A percentile compares a stretch with the other conserved stretches of the same genome.
phyloP scores from a whole-genome alignment of 2,888 invertebrate species.

The Leptarthrus brevirostris region DNA sequence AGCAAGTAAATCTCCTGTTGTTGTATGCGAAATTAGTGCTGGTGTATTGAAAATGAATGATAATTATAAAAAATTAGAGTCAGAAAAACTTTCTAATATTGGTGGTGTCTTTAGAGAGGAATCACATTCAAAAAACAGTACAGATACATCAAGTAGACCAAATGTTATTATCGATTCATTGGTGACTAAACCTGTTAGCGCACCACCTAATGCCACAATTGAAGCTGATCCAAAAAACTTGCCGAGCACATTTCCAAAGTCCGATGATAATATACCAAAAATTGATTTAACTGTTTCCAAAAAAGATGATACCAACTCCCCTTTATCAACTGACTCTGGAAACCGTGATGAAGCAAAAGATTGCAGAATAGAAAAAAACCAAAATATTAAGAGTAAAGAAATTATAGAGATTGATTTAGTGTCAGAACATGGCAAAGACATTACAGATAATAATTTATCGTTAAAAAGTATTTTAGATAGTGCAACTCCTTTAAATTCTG shows the following conservation, averaged over 20 bases:
- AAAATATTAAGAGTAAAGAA: slow-evolving; percentile 9
- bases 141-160: slow-evolving; percentile 48
- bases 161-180: slow-evolving; percentile 56
- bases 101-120: background rate
- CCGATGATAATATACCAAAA: slow-evolving; percentile 36
- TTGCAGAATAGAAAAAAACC: slow-evolving; percentile 1
- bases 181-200: slow-evolving; percentile 65
- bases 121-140: background rate
- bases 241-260: background rate
- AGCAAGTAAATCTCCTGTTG: background rate
- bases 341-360: slow-evolving; percentile 12
- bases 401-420: slow-evolving; percentile 50
- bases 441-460: background rate
- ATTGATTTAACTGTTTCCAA: slow-evolving; percentile 49
- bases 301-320: slow-evolving; percentile 2
- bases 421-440: slow-evolving; percentile 43
- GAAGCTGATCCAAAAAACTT: slow-evolving; percentile 57
- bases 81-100: background rate
- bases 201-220: slow-evolving; percentile 62
- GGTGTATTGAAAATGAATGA: slow-evolving; percentile 55
- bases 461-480: slow-evolving; percentile 10
- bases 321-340: background rate
- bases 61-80: slow-evolving; percentile 48
- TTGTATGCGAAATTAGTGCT: slow-evolving; percentile 5
- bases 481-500: slow-evolving; percentile 21